Evolutionary conservation across 2,113 vertebrate genomes (phyloP).

Genomic region (Trichechus manatus): DNA sequence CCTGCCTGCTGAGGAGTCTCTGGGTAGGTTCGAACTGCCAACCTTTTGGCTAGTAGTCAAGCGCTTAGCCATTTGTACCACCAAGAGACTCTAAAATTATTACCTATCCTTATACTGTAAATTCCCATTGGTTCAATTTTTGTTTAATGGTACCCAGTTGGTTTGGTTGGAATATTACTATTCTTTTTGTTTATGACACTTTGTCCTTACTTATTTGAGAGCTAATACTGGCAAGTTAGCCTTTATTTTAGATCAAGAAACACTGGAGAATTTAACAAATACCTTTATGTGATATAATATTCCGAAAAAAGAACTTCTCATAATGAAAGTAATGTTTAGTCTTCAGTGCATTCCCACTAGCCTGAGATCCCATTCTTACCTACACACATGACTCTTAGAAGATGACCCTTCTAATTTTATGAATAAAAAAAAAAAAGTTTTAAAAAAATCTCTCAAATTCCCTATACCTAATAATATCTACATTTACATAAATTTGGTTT

Average conservation of each 20-base stretch:
- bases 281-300: conserved; percentile 13
- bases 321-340: conserved; percentile 56
- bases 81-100: background rate
- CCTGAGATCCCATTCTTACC: background rate
- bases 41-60: too few species aligned
- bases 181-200: conserved; percentile 34
- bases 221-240: background rate
- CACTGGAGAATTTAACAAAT: background rate
- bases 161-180: background rate
- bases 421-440: background rate
- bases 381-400: background rate
- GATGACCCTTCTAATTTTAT: background rate
- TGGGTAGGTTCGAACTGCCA: too few species aligned
- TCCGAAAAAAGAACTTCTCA: conserved; percentile 58
- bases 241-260: conserved; percentile 65
- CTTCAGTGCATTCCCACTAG: background rate
- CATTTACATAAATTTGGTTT: background rate
- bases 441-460: too few species aligned
- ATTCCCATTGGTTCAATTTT: background rate
- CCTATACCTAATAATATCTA: background rate
- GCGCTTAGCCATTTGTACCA: too few species aligned
- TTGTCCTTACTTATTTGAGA: conserved; percentile 27
- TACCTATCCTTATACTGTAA: background rate
- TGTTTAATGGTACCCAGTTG: background rate
- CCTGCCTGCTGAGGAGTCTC: background rate